phyloP scores from a whole-genome alignment of 2,113 vertebrate species.

The Eubucco bourcierii region DNA sequence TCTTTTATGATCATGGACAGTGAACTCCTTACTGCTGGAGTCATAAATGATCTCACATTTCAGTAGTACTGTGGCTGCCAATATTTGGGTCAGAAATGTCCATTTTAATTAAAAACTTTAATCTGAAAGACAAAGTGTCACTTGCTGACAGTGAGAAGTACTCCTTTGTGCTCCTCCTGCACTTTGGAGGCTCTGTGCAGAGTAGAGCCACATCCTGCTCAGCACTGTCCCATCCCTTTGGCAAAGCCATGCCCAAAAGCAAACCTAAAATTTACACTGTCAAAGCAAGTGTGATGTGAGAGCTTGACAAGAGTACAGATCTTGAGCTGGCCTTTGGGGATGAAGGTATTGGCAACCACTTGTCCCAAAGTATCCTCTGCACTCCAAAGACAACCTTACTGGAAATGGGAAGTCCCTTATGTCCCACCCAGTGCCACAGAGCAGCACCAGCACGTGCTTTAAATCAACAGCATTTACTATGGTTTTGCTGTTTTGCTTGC shows the following conservation, averaged over 20 bases:
- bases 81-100: slow-evolving; percentile 59
- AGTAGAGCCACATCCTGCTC: not conserved
- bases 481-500: slow-evolving; percentile 7
- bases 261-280: not conserved
- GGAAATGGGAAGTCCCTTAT: not conserved
- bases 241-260: not conserved
- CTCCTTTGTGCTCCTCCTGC: not conserved
- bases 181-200: not conserved
- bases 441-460: not conserved
- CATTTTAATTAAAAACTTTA: slow-evolving; percentile 72
- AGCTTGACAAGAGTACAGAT: not conserved
- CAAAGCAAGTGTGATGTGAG: not conserved
- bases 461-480: not conserved
- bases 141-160: slow-evolving; percentile 54
- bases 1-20: slow-evolving; percentile 71
- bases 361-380: not conserved
- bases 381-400: not conserved
- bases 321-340: not conserved
- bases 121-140: slow-evolving; percentile 59
- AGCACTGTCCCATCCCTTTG: not conserved
- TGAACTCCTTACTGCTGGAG: slow-evolving; percentile 61
- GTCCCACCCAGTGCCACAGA: not conserved
- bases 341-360: not conserved
- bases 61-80: slow-evolving; percentile 54
- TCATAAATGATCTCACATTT: slow-evolving; percentile 78